These are phyloP conservation scores for Asbolus verrucosus DNA, from an alignment of 1,140 invertebrate species.

Conservation along the genomic window DNA sequence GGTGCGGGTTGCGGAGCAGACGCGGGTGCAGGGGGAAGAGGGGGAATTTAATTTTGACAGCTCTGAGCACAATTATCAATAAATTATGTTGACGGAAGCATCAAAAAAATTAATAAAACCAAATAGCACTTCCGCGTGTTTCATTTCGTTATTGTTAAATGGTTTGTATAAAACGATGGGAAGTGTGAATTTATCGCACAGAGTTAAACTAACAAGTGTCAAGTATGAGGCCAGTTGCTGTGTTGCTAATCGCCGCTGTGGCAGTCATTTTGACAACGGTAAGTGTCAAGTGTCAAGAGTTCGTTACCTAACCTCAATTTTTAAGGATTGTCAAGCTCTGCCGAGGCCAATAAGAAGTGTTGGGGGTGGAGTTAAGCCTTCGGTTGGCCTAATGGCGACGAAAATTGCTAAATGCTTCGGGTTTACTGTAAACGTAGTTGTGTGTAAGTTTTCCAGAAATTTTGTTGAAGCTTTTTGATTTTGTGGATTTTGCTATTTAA, in stretches of 20 bases:
- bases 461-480: no score
- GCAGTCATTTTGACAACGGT: no score
- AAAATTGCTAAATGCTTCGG: neutral
- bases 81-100: neutral
- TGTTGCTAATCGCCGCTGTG: neutral
- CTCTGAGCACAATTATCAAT: no score
- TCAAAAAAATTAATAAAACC: conserved; percentile 18
- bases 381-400: neutral
- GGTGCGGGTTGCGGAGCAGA: no score
- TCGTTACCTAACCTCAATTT: neutral
- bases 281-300: no score
- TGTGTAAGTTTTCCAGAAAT: neutral
- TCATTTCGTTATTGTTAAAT: conserved; percentile 2
- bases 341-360: neutral
- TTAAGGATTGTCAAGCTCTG: neutral
- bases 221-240: neutral
- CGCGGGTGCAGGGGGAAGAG: no score
- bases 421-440: neutral
- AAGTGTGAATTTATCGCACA: neutral
- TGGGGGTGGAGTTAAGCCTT: neutral
- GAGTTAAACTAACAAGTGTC: neutral
- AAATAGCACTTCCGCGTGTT: conserved; percentile 12
- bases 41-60: no score
- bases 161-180: conserved; percentile 1
- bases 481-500: no score